Percentiles rank a stretch among this genome's conserved stretches.
These are phyloP conservation scores for Micromys minutus DNA, from an alignment of 2,113 vertebrate genomes.

Conservation along the genomic window DNA sequence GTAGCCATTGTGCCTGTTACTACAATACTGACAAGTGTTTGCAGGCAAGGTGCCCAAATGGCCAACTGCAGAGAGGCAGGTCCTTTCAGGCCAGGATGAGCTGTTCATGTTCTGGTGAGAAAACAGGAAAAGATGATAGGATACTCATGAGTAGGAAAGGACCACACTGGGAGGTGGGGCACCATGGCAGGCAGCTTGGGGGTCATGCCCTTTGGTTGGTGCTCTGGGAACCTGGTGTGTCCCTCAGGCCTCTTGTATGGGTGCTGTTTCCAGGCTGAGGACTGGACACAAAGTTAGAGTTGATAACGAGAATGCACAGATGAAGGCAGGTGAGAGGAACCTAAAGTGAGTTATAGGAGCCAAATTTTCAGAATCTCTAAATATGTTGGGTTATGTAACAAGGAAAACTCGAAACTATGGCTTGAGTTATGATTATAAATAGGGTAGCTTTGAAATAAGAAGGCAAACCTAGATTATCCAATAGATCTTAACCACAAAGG, in stretches of 20 bases:
- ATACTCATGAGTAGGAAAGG: not conserved
- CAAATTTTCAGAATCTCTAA: not conserved
- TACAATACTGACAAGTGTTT: not conserved
- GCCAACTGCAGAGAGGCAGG: not conserved
- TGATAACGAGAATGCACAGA: not conserved
- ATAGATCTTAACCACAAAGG: not conserved
- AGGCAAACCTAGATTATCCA: not conserved
- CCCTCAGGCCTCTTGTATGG: not conserved
- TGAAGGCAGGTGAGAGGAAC: not conserved
- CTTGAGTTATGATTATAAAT: not conserved
- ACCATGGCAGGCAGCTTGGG: not conserved
- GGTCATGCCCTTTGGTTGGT: not conserved
- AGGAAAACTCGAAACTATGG: not conserved
- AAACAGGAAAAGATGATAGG: not conserved
- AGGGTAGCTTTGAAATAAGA: not conserved
- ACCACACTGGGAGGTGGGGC: not conserved
- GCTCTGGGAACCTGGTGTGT: not conserved
- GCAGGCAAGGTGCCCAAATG: not conserved
- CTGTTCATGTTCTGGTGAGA: not conserved
- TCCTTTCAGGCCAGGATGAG: not conserved
- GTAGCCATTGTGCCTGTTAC: not conserved
- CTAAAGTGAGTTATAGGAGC: not conserved
- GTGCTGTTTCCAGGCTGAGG: not conserved
- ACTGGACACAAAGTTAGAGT: not conserved
- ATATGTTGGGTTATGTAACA: not conserved